Evolutionary conservation across 2,888 invertebrate genomes (phyloP).

Genomic region (Drosophila merina): DNA sequence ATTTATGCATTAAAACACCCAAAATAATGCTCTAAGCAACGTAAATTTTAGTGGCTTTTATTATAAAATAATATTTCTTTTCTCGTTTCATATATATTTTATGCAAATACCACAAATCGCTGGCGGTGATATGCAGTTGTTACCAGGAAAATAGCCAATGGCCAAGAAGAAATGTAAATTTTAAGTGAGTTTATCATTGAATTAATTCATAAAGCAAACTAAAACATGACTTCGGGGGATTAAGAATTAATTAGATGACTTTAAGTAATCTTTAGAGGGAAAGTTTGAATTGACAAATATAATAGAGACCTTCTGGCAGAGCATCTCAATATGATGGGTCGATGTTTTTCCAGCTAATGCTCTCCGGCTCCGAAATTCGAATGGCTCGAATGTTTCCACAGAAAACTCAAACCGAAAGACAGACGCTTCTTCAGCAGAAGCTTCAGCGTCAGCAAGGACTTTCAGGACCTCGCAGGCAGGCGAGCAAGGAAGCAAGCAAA

Average conservation of each 20-base stretch:
- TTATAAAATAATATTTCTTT: no score
- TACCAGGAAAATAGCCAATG: neutral
- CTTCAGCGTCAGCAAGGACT: slow-evolving; percentile 44
- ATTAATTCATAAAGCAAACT: neutral
- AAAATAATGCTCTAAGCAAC: neutral
- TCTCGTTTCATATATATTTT: no score
- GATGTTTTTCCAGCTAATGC: slow-evolving; percentile 28
- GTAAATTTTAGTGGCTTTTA: no score
- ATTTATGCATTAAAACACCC: neutral
- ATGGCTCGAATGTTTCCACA: slow-evolving; percentile 66
- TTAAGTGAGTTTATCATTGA: neutral
- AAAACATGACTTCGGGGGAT: neutral
- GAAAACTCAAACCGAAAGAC: slow-evolving; percentile 70
- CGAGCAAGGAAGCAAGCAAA: slow-evolving; percentile 57
- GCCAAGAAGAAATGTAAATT: neutral
- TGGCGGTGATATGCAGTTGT: neutral
- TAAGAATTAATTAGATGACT: neutral
- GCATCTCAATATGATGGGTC: slow-evolving; percentile 15
- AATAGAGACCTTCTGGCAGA: slow-evolving; percentile 7
- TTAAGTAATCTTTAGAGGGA: neutral
- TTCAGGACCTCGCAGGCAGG: slow-evolving; percentile 14
- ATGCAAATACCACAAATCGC: neutral
- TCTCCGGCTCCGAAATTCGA: slow-evolving; percentile 20
- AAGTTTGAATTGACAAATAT: no score
- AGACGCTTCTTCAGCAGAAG: slow-evolving; percentile 37